Percentiles rank a stretch among this genome's conserved stretches.
Conservation (phyloP, 2,888 invertebrate genomes). For the Trichogramma dendrolimi region DNA sequence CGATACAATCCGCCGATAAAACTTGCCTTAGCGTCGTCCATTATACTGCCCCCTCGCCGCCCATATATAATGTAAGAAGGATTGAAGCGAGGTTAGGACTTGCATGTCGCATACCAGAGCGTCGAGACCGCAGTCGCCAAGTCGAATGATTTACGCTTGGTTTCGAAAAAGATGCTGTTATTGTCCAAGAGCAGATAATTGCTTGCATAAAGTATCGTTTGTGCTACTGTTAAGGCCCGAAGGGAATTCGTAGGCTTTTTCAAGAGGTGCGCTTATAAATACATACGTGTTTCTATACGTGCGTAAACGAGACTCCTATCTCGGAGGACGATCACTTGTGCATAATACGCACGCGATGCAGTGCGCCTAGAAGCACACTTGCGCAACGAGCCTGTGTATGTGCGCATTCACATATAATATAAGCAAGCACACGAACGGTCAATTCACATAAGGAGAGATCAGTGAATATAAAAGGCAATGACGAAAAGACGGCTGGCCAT, state of each 20-base stretch:
- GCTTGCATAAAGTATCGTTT: constrained; percentile 21
- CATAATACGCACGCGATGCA: too few species aligned
- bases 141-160: constrained; percentile 26
- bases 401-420: too few species aligned
- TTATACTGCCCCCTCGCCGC: constrained; percentile 7
- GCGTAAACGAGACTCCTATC: constrained; percentile 13
- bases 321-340: constrained; percentile 12
- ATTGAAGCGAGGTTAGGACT: background rate
- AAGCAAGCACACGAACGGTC: too few species aligned
- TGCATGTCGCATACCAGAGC: background rate
- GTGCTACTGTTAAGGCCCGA: constrained; percentile 21
- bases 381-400: background rate
- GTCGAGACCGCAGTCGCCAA: background rate
- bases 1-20: too few species aligned
- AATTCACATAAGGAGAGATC: background rate
- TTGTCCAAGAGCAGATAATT: constrained; percentile 26
- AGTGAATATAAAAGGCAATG: background rate
- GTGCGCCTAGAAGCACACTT: too few species aligned
- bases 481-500: constrained; percentile 9
- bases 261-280: constrained; percentile 2
- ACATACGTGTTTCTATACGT: constrained; percentile 3
- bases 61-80: background rate
- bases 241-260: constrained; percentile 26
- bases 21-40: constrained; percentile 5
- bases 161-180: constrained; percentile 27